Conservation (phyloP, 2,888 invertebrate species). For the Lamellibrachia satsuma region DNA sequence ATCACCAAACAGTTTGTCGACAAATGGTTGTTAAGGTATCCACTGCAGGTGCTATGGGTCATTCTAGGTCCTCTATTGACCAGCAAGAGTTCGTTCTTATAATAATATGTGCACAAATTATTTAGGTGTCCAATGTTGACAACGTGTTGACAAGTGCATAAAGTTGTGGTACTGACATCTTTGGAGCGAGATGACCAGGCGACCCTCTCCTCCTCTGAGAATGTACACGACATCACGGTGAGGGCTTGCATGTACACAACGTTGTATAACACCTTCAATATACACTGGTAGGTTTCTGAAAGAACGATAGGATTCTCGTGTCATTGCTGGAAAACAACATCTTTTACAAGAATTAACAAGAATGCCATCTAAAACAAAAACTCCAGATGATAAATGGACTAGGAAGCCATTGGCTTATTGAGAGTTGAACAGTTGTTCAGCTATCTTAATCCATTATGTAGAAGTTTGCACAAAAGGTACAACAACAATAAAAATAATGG, state of each 20-base stretch:
- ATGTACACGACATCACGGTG: conserved; percentile 73
- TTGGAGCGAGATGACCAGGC: conserved; percentile 51
- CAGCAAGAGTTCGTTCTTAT: not conserved
- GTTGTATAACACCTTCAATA: conserved; percentile 88
- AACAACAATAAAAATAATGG: too few species aligned
- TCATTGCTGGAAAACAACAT: not conserved
- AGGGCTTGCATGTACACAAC: conserved; percentile 89
- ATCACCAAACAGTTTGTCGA: too few species aligned
- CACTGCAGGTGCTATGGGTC: not conserved
- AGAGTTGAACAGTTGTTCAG: too few species aligned
- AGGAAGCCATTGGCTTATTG: too few species aligned
- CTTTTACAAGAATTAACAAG: too few species aligned
- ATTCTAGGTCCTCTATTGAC: not conserved
- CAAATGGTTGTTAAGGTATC: too few species aligned
- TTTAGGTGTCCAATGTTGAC: not conserved
- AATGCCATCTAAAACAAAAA: too few species aligned
- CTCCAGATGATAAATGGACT: too few species aligned
- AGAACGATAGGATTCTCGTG: conserved; percentile 38
- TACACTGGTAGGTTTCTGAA: conserved; percentile 86
- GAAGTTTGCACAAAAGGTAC: too few species aligned
- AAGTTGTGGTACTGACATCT: conserved; percentile 44
- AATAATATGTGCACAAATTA: not conserved
- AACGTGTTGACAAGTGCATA: not conserved
- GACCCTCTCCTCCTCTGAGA: conserved; percentile 61
- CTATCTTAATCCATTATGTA: too few species aligned